Conservation (phyloP, 2,113 vertebrate species). For the Thryonomys swinderianus region DNA sequence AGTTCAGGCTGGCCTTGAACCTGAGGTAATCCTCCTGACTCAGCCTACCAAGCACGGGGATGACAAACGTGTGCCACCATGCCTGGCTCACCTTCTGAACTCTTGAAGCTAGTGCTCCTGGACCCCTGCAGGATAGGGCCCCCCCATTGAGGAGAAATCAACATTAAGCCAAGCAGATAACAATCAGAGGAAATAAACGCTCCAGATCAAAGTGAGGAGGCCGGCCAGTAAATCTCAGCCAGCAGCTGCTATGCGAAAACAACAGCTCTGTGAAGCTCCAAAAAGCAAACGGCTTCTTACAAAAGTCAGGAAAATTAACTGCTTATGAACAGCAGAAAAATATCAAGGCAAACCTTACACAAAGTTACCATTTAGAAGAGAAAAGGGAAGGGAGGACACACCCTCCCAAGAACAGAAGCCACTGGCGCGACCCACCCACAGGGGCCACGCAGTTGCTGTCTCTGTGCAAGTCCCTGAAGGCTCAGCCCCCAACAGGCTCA, state of each 20-base stretch:
- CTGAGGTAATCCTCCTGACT: not conserved
- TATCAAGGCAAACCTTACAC: not conserved
- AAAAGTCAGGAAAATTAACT: conserved; percentile 10
- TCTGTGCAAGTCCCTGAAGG: not conserved
- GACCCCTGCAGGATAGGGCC: not conserved
- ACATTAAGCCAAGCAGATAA: not conserved
- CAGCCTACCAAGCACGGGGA: not conserved
- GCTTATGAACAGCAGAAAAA: not conserved
- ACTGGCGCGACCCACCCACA: not conserved
- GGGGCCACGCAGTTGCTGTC: not conserved
- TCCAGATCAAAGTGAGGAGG: not conserved
- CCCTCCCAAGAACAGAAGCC: not conserved
- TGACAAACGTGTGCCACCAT: not conserved
- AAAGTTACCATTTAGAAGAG: not conserved
- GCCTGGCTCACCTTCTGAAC: not conserved
- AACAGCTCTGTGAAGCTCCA: not conserved
- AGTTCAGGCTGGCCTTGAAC: not conserved
- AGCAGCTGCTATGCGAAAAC: not conserved
- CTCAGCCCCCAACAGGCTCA: not conserved
- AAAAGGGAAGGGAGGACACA: fast-evolving
- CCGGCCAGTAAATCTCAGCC: not conserved
- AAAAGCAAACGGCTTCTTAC: not conserved
- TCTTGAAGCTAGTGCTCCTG: not conserved
- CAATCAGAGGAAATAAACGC: not conserved
- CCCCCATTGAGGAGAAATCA: not conserved